A percentile compares a stretch with the other conserved stretches of the same genome.
Conservation (phyloP, 2,113 vertebrate species). For the Ailurus styani region DNA sequence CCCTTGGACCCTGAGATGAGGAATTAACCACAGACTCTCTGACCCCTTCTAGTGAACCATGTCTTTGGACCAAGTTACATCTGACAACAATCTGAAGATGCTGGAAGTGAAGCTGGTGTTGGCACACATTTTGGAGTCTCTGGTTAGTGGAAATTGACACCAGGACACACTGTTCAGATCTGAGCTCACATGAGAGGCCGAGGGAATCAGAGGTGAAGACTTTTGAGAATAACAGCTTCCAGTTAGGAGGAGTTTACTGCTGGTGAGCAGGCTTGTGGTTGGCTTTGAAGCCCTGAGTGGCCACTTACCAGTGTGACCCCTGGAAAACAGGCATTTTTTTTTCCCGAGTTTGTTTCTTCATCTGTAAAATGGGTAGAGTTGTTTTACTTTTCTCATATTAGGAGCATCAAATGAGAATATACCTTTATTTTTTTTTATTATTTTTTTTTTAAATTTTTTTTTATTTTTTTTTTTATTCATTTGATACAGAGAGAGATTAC, state of each 20-base stretch:
- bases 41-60: neutral
- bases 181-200: neutral
- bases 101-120: neutral
- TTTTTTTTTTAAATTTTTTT: no score
- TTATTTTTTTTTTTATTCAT: no score
- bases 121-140: neutral
- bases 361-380: neutral
- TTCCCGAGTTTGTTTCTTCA: neutral
- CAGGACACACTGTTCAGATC: neutral
- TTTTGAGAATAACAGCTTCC: neutral
- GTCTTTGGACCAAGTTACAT: slow-evolving; percentile 12
- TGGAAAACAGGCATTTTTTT: neutral
- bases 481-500: no score
- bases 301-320: neutral
- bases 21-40: slow-evolving; percentile 36
- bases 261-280: neutral
- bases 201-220: neutral
- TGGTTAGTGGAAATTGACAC: neutral
- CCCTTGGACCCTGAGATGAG: neutral
- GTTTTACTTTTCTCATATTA: neutral
- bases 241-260: neutral
- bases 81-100: slow-evolving; percentile 15
- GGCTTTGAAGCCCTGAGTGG: neutral
- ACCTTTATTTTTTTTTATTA: no score
- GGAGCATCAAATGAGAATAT: neutral